These are phyloP conservation scores for Siphlonurus alternatus DNA, from an alignment of 2,888 invertebrate species.

Conservation along the genomic window DNA sequence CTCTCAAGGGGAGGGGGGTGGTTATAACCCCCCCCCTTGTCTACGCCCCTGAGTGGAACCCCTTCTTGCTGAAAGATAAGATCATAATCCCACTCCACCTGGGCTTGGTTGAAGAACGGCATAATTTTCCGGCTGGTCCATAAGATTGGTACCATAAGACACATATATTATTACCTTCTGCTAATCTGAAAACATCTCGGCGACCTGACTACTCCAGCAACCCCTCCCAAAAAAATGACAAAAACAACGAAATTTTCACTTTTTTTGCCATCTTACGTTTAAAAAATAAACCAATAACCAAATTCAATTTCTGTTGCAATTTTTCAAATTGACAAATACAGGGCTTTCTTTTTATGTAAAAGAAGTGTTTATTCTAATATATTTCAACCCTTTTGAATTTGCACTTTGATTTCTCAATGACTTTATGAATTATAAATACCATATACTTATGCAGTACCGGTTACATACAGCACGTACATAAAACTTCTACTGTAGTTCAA, in stretches of 20 bases:
- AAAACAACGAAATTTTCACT: background rate
- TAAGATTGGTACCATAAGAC: background rate
- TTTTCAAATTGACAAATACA: background rate
- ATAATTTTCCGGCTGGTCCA: background rate
- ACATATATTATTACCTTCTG: background rate
- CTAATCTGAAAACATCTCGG: background rate
- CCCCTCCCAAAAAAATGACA: background rate
- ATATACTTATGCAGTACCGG: background rate
- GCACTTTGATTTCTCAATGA: background rate
- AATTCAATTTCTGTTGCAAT: background rate
- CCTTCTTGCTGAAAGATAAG: background rate
- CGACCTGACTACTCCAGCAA: background rate
- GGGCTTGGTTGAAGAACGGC: background rate
- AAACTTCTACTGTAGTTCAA: too few species aligned
- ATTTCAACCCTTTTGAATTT: background rate
- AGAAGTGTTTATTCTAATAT: background rate
- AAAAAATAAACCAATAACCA: background rate
- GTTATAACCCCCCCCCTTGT: too few species aligned
- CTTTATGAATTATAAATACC: background rate
- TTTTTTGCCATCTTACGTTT: background rate
- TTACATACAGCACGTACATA: background rate
- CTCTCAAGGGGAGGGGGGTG: too few species aligned
- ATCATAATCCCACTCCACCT: background rate
- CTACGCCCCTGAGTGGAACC: too few species aligned
- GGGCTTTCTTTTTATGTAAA: background rate